These are phyloP conservation scores for Drosophila takahashii DNA, from an alignment of 1,140 invertebrate species.

Conservation along the genomic window DNA sequence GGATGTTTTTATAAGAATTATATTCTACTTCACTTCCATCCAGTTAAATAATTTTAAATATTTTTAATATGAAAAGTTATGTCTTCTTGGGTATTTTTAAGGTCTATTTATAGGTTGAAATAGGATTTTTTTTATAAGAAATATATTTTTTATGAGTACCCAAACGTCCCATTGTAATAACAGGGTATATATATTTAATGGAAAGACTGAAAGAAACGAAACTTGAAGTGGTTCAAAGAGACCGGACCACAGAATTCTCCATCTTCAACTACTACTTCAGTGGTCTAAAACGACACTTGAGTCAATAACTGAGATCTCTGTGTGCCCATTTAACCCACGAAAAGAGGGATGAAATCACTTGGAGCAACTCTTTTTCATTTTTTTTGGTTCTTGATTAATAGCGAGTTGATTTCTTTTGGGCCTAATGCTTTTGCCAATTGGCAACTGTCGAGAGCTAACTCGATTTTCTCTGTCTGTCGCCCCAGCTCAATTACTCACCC, in stretches of 20 bases:
- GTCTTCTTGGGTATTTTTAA: too few relatives aligned
- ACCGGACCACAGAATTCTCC: constrained; percentile 5
- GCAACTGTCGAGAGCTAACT: constrained; percentile 18
- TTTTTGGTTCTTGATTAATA: constrained; percentile 29
- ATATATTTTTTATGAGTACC: too few relatives aligned
- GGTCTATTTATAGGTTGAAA: too few relatives aligned
- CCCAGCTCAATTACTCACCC: constrained; percentile 41
- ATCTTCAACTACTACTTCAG: constrained; percentile 70
- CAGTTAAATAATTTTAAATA: too few relatives aligned
- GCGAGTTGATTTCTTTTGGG: constrained; percentile 8
- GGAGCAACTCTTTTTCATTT: neutral
- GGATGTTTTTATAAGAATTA: too few relatives aligned
- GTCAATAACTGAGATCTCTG: constrained; percentile 52
- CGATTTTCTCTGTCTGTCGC: constrained; percentile 30
- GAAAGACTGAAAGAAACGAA: constrained; percentile 15
- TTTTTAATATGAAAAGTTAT: too few relatives aligned
- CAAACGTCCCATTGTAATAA: neutral
- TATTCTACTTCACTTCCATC: too few relatives aligned
- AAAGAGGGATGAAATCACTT: neutral
- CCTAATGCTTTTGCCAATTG: constrained; percentile 28
- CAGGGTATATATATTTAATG: constrained; percentile 21
- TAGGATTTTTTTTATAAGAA: too few relatives aligned
- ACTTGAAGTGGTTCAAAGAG: constrained; percentile 27
- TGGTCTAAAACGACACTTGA: constrained; percentile 82
- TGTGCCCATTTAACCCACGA: constrained; percentile 9